Base-by-base conservation (phyloP, 2,888 invertebrate species). In the Chesias legatella region DNA sequence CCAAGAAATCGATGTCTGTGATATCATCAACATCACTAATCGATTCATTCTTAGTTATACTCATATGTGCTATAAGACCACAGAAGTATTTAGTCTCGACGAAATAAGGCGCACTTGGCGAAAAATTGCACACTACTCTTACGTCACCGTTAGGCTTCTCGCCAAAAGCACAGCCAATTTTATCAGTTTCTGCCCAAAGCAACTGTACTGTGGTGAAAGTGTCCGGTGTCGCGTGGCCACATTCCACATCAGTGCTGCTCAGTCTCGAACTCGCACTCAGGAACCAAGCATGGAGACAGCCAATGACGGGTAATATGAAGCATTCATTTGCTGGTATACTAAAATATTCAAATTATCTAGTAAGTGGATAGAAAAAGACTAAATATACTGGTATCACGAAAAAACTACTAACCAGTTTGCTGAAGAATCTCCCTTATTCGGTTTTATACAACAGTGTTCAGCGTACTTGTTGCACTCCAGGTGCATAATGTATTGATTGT, bases 81-180 rank as follows among this genome's bases (percentile, higher is more conserved):
- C 86, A 86, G 41, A 61, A 82, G 39, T 68, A 76, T 45, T 67
- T 69, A 0, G 70, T 68, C 1, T 66, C 51, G 5, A 86, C 40
- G 48, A 51, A 56, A 48, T 73, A 86, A 7, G 78, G 73, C n/a
- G 85, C 82, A 10, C 83, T 80, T 6, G 86, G 86, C 11, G 79
- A 58, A 50, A 86, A 88, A 50, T 82, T 79, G 41, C 86, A 88
- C 1, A 81, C 63, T 6, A 85, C 75, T 61, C 84, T 66, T 10
- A 74, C 46, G 48, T 85, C 75, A 11, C 79, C 80, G 43, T 68
- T 67, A 1, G 26, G 8, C 24, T 55, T 59, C 43, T 49, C 43
- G 21, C 72, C 81, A 46, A 67, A 81, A 7, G 84, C 85, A 58
- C 86, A 88, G 30, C 86, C 86, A 9, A 88, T 66, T 73, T 82